Evolutionary conservation across 2,888 invertebrate genomes (phyloP).

Genomic region (Sipha maydis): DNA sequence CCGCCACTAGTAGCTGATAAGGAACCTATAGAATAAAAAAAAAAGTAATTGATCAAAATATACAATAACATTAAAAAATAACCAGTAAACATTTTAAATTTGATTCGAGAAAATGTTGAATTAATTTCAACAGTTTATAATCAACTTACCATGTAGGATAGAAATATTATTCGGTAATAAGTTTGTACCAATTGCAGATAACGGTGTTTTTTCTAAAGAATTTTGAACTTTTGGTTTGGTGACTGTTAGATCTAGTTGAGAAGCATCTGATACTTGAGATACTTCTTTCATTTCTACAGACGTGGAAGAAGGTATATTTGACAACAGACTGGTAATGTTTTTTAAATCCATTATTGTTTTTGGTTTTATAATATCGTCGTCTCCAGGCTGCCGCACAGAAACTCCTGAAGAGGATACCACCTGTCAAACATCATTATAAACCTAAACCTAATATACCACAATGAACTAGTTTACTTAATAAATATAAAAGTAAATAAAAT

Average conservation of each 20-base stretch:
- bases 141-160: conserved; percentile 69
- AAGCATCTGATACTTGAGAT: conserved; percentile 52
- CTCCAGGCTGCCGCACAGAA: conserved; percentile 69
- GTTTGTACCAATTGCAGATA: conserved; percentile 85
- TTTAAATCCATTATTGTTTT: conserved; percentile 60
- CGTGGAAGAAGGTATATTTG: conserved; percentile 62
- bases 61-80: too few species aligned
- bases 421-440: conserved; percentile 66
- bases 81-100: too few species aligned
- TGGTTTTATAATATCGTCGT: conserved; percentile 64
- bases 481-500: background rate
- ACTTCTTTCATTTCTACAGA: conserved; percentile 61
- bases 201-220: conserved; percentile 83
- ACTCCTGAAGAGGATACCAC: conserved; percentile 71
- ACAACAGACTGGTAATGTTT: conserved; percentile 50
- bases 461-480: background rate
- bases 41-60: background rate
- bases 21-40: conserved; percentile 68
- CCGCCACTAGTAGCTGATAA: conserved; percentile 74
- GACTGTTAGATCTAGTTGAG: conserved; percentile 63
- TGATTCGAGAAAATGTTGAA: too few species aligned
- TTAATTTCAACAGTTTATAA: background rate
- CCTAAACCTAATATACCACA: conserved; percentile 59
- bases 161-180: conserved; percentile 71
- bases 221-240: conserved; percentile 67